Evolutionary conservation across 2,888 invertebrate species (phyloP).

Genomic region (Netelia virgata): DNA sequence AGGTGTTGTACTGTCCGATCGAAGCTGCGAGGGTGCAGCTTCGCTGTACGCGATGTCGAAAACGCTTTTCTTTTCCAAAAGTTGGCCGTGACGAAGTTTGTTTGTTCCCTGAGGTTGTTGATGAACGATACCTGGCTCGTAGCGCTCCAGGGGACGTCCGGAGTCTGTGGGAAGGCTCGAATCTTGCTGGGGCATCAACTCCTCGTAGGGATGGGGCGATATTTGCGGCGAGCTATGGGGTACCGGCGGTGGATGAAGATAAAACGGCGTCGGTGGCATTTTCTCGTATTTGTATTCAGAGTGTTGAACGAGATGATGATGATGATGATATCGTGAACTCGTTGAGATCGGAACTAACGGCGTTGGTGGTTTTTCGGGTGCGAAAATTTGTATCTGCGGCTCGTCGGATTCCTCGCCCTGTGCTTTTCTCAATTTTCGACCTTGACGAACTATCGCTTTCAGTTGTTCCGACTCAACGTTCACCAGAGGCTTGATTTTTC

Average conservation of each 20-base stretch:
- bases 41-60: constrained; percentile 97
- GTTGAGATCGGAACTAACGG: constrained; percentile 85
- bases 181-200: constrained; percentile 48
- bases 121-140: constrained; percentile 92
- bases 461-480: constrained; percentile 83
- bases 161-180: constrained; percentile 68
- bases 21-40: constrained; percentile 93
- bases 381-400: constrained; percentile 82
- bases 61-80: constrained; percentile 94
- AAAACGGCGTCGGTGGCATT: constrained; percentile 78
- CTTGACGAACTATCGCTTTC: constrained; percentile 83
- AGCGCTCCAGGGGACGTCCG: constrained; percentile 75
- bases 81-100: constrained; percentile 84
- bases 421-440: constrained; percentile 84
- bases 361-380: constrained; percentile 80
- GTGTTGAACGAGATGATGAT: constrained; percentile 91
- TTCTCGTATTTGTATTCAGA: constrained; percentile 91
- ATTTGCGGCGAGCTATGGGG: constrained; percentile 80
- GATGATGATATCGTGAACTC: constrained; percentile 83
- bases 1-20: constrained; percentile 92
- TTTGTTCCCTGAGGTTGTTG: constrained; percentile 82
- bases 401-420: constrained; percentile 75
- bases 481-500: constrained; percentile 80
- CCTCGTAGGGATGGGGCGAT: constrained; percentile 75
- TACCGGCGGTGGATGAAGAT: constrained; percentile 80